Conservation (phyloP, 2,888 invertebrate genomes). For the Ephialtes manifestator region DNA sequence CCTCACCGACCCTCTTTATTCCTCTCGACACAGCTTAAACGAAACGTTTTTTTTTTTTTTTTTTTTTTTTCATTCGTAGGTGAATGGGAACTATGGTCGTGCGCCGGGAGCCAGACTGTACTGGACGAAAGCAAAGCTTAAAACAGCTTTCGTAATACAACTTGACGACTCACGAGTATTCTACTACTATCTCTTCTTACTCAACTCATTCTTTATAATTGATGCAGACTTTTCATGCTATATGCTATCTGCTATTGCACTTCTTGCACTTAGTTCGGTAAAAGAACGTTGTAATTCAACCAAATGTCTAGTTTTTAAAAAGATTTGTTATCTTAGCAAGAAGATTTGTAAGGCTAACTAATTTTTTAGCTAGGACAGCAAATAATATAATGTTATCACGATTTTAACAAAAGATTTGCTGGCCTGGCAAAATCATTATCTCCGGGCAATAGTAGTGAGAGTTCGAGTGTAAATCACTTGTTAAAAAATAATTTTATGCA, state of each 20-base stretch:
- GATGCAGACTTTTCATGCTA: constrained; percentile 9
- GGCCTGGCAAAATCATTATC: no score
- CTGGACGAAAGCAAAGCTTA: constrained; percentile 25
- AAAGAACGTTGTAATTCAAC: background rate
- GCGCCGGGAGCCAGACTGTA: constrained; percentile 55
- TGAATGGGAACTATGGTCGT: constrained; percentile 73
- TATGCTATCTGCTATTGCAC: background rate
- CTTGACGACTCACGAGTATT: background rate
- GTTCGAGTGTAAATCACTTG: no score
- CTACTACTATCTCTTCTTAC: background rate
- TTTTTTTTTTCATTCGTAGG: constrained; percentile 70
- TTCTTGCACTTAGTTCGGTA: background rate
- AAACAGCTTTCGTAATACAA: background rate
- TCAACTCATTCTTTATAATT: constrained; percentile 18
- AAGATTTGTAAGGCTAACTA: no score
- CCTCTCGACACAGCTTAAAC: constrained; percentile 41
- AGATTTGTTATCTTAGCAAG: no score
- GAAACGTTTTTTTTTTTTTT: constrained; percentile 40
- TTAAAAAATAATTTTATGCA: no score
- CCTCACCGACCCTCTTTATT: constrained; percentile 69
- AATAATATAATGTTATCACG: no score
- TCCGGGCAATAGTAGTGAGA: no score
- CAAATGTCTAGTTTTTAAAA: background rate
- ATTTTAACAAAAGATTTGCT: no score
- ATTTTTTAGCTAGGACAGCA: no score